Base-by-base conservation (phyloP, 2,113 vertebrate species). In the Istiophorus platypterus region DNA sequence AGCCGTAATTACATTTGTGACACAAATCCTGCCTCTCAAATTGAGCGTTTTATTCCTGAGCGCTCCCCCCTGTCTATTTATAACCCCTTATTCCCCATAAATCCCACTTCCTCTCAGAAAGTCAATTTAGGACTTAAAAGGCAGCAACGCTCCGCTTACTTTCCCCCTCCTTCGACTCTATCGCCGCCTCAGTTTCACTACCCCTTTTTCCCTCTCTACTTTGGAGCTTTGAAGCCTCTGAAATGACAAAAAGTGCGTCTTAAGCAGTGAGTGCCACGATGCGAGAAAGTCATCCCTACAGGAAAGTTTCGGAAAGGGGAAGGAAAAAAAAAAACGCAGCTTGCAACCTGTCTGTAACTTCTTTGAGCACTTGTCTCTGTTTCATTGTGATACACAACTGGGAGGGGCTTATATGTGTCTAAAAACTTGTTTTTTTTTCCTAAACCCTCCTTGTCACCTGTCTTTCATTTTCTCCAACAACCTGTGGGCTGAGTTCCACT, bases 1-100 rank as follows among this genome's bases (percentile, higher is more conserved):
- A 91, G 92, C 90, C 84, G 56, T 93, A 94, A 95, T 95, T 94
- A 94, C 93, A 93, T 94, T 94, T 93, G 91, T 95, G 94, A 94
- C 94, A 94, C 92, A 94, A 95, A 94, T 94, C 92, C 93, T 91
- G 88, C 89, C 89, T 94, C 92, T 92, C 88, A 94, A 93, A 92
- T 93, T 86, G 90, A 92, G 90, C 91, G 78, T 94, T 94, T 94
- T 91, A 91, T 91, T 92, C 90, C 91, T 84, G 82, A 87, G 86
- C 80, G 11, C 85, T 15, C 70, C 82, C 82, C 73, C 70, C 75
- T 67, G 87, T 80, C 88, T 91, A 92, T 93, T 92, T 92, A 92
- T 92, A 94, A 89, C 91, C 88, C 86, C 86, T 89, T 90, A 92
- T 90, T 93, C 82, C 86, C 85, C 81, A 86, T 90, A 92, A 94